Percentiles rank a stretch among this genome's conserved stretches.
These are phyloP conservation scores for Orius insidiosus DNA, from an alignment of 1,140 invertebrate species.

Conservation along the genomic window DNA sequence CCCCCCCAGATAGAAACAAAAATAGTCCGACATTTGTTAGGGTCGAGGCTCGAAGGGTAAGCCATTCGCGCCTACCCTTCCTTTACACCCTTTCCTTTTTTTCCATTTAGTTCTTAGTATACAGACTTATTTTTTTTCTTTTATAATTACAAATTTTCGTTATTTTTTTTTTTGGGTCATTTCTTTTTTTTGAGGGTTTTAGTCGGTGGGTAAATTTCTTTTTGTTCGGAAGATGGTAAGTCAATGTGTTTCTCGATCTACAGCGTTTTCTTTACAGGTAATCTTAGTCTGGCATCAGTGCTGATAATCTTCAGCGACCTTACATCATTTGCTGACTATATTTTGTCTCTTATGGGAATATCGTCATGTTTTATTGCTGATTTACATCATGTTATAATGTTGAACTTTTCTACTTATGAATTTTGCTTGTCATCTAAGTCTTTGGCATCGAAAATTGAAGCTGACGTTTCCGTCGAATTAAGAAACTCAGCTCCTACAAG, in stretches of 20 bases:
- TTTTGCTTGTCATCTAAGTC: no score
- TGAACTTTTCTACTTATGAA: no score
- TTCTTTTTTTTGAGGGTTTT: slow-evolving; percentile 7
- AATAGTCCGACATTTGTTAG: slow-evolving; percentile 3
- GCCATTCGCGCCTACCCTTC: slow-evolving; percentile 3
- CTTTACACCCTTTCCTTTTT: slow-evolving; percentile 1
- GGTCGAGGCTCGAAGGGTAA: slow-evolving; percentile 9
- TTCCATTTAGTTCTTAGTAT: slow-evolving; percentile 7
- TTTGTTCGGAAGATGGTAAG: slow-evolving; percentile 8
- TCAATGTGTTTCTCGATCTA: slow-evolving; percentile 12
- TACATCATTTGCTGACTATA: no score
- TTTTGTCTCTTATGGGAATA: no score
- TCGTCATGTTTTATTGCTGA: no score
- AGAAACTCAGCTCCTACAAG: no score
- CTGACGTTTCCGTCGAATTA: no score
- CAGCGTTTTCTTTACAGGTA: slow-evolving; percentile 16
- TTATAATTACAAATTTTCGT: slow-evolving; percentile 6
- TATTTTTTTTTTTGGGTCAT: slow-evolving; percentile 7
- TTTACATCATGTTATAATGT: no score
- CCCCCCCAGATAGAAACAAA: neutral
- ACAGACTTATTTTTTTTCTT: neutral
- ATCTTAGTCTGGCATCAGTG: slow-evolving; percentile 1
- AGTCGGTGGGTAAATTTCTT: neutral
- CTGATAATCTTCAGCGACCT: no score
- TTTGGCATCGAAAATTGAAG: no score